A percentile compares a stretch with the other conserved stretches of the same genome.
These are phyloP conservation scores for Whitmania pigra DNA, from an alignment of 1,140 invertebrate species.

Conservation along the genomic window DNA sequence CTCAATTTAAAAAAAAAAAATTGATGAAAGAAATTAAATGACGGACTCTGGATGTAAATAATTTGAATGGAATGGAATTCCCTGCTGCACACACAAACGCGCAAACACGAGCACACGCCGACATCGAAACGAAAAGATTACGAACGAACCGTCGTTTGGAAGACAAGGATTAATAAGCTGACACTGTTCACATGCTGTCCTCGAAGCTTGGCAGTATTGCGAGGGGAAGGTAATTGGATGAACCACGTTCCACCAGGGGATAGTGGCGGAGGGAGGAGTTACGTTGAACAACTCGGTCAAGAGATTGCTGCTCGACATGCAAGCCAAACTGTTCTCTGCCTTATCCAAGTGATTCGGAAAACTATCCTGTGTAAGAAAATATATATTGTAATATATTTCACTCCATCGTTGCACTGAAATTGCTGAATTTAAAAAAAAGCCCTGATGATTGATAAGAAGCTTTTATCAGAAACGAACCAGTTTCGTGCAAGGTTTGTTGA, in stretches of 20 bases:
- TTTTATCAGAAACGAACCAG: not conserved
- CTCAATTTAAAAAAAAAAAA: slow-evolving; percentile 2
- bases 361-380: not conserved
- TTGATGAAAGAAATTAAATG: not conserved
- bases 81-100: not conserved
- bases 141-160: not conserved
- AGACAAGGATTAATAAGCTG: not conserved
- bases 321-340: slow-evolving; percentile 10
- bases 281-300: not conserved
- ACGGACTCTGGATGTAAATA: not conserved
- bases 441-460: not conserved
- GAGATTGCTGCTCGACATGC: slow-evolving; percentile 2
- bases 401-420: not conserved
- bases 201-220: not conserved
- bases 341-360: not conserved
- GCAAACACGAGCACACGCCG: not conserved
- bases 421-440: not conserved
- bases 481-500: not conserved
- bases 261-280: not conserved
- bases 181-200: not conserved
- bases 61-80: not conserved
- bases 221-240: slow-evolving; percentile 9
- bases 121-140: not conserved
- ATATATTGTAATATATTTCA: not conserved
- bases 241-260: not conserved